Base-by-base conservation (phyloP, 1,140 invertebrate species). In the Hylaeus anthracinus region DNA sequence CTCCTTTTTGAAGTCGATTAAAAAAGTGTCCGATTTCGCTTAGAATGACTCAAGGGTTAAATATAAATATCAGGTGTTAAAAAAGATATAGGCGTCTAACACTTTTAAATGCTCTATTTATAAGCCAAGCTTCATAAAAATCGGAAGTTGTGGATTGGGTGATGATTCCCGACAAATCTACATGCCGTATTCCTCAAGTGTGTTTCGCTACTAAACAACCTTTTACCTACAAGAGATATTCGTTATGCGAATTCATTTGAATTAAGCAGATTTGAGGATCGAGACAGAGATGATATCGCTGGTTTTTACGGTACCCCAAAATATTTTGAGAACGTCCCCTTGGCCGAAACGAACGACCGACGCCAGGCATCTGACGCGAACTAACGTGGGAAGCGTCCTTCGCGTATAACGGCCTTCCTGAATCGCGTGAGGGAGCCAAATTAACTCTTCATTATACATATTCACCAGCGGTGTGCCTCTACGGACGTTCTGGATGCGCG, bases 371-470 rank as follows among this genome's bases (percentile, higher is more conserved):
- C 85, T 87, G 85, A 76, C 86, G 66, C 60, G 55, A 64, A 70
- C 67, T 75, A 84, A 88, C 86, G 87, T 88, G 87, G 86, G 86
- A 88, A 88, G 84, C 86, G 78, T 86, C 84, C 82, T 88, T 82
- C 86, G 86, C 58, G 69, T 39, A 83, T 85, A 85, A 87, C 86
- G 86, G 86, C 86, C 86, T 88, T 82, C 72, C 76, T 72, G 81
- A 82, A 60, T 88, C 70, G 87, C 87, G 87, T 88, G 86, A 88
- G 86, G 81, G 55, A 66, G n/a, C 45, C 76, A 83, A 87, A 88
- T 88, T 88, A 88, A 81, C 72, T 72, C 69, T 72, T 85, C 76
- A 61, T 83, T 73, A 69, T 60, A 66, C 48, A 72, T 79, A 86
- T 82, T 48, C 51, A 53, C 37, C 65, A 9, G 48, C 2, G 58